A percentile compares a stretch with the other conserved stretches of the same genome.
Conservation (phyloP, 2,797 vertebrate species). For the Silurus lanzhouensis region DNA sequence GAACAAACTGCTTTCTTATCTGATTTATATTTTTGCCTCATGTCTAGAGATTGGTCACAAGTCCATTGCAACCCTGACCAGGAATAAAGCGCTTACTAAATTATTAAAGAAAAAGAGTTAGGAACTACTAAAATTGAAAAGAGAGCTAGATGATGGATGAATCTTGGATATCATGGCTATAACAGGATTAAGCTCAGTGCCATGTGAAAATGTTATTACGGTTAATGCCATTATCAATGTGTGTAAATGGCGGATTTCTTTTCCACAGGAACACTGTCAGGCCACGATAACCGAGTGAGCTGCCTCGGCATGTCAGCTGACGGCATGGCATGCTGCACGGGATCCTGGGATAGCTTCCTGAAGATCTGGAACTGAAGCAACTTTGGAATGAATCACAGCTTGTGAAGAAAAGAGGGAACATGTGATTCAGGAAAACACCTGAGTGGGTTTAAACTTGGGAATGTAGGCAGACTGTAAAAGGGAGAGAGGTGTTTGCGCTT, state of each 20-base stretch:
- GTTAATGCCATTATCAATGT: not conserved
- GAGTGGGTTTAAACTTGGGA: slow-evolving; percentile 29
- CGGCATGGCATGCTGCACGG: slow-evolving; percentile 94
- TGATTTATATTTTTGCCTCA: not conserved
- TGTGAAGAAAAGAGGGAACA: not conserved
- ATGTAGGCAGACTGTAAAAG: slow-evolving; percentile 45
- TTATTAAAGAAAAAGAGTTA: not conserved
- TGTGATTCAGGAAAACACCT: slow-evolving; percentile 14
- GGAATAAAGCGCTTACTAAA: not conserved
- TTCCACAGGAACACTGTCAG: slow-evolving; percentile 85
- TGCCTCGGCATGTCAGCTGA: slow-evolving; percentile 91
- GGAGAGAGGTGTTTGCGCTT: slow-evolving; percentile 59
- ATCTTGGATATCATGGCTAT: not conserved
- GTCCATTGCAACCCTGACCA: not conserved
- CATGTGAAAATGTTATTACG: not conserved
- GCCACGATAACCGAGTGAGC: slow-evolving; percentile 97
- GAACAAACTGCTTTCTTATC: not conserved
- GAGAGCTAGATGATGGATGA: not conserved
- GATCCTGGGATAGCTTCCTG: slow-evolving; percentile 99
- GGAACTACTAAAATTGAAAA: not conserved
- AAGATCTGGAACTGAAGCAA: slow-evolving; percentile 89
- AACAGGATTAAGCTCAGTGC: too few relatives aligned
- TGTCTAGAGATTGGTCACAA: not conserved
- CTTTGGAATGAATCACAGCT: slow-evolving; percentile 21
- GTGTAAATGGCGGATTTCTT: slow-evolving; percentile 19